These are phyloP conservation scores for Steinernema scapterisci DNA, from an alignment of 2,888 invertebrate genomes.

Conservation along the genomic window DNA sequence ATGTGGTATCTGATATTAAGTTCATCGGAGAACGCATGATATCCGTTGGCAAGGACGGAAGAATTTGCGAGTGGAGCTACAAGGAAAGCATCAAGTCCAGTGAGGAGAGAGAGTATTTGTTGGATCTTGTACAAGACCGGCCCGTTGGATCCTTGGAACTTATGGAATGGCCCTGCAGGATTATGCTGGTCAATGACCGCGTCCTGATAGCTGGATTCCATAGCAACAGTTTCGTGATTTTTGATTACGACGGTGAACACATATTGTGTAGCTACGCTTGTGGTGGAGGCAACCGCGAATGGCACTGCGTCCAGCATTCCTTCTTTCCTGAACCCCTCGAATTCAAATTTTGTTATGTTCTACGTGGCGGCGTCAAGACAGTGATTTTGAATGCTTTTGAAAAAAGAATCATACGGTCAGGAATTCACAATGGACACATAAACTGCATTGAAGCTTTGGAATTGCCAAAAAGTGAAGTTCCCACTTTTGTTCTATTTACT, in stretches of 20 bases:
- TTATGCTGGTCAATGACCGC: conserved; percentile 24
- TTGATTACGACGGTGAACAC: neutral
- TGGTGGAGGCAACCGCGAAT: conserved; percentile 37
- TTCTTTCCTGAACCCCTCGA: neutral
- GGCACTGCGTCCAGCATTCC: neutral
- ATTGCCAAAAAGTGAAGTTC: neutral
- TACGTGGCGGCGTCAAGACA: neutral
- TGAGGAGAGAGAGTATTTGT: too few relatives aligned
- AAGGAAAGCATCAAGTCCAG: neutral
- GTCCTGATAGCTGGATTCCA: conserved; percentile 32
- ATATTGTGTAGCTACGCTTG: conserved; percentile 30
- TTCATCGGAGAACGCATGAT: neutral
- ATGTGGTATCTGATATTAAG: conserved; percentile 7
- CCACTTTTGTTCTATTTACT: neutral
- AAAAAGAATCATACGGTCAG: neutral
- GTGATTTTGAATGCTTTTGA: conserved; percentile 21
- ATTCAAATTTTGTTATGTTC: neutral
- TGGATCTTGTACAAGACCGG: neutral
- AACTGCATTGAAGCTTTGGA: neutral
- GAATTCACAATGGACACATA: neutral
- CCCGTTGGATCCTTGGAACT: neutral
- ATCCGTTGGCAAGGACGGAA: conserved; percentile 34
- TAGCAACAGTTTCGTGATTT: neutral
- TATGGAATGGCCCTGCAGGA: conserved; percentile 35
- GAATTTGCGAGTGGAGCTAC: conserved; percentile 4